These are phyloP conservation scores for Drosophila truncata DNA, from an alignment of 1,140 invertebrate species.

Conservation along the genomic window DNA sequence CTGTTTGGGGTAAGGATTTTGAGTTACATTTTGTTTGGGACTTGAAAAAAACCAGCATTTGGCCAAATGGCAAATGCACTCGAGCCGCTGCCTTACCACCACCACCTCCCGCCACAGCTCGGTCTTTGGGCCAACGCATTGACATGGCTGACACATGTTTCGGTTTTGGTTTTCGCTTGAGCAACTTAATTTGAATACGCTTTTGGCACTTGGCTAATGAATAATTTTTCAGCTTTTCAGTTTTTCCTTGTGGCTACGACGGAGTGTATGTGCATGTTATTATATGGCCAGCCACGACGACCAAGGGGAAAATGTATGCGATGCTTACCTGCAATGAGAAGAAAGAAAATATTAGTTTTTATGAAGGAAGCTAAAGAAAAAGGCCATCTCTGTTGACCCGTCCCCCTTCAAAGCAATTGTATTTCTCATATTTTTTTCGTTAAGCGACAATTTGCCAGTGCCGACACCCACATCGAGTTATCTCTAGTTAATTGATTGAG, in stretches of 20 bases:
- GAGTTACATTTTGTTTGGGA: not conserved
- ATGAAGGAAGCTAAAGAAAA: constrained; percentile 25
- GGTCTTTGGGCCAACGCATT: constrained; percentile 53
- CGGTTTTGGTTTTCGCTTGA: constrained; percentile 53
- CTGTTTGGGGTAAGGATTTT: constrained; percentile 6
- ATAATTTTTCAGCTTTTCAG: constrained; percentile 53
- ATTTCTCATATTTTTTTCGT: constrained; percentile 4
- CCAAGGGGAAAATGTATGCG: constrained; percentile 12
- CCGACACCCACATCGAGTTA: constrained; percentile 76
- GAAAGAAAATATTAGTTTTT: constrained; percentile 28
- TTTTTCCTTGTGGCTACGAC: constrained; percentile 48
- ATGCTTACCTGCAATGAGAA: constrained; percentile 55
- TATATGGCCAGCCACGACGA: constrained; percentile 26
- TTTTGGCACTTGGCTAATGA: constrained; percentile 79
- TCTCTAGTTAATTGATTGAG: constrained; percentile 79
- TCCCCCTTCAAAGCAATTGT: constrained; percentile 27
- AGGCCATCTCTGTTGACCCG: constrained; percentile 26
- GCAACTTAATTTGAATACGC: constrained; percentile 77
- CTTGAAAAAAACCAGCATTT: constrained; percentile 30
- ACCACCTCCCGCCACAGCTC: not conserved
- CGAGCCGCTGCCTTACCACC: not conserved
- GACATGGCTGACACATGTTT: constrained; percentile 80
- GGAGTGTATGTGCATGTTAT: constrained; percentile 13
- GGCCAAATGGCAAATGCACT: constrained; percentile 38
- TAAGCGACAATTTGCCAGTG: constrained; percentile 57